phyloP scores from a whole-genome alignment of 2,888 invertebrate species.

The Agrochola macilenta region DNA sequence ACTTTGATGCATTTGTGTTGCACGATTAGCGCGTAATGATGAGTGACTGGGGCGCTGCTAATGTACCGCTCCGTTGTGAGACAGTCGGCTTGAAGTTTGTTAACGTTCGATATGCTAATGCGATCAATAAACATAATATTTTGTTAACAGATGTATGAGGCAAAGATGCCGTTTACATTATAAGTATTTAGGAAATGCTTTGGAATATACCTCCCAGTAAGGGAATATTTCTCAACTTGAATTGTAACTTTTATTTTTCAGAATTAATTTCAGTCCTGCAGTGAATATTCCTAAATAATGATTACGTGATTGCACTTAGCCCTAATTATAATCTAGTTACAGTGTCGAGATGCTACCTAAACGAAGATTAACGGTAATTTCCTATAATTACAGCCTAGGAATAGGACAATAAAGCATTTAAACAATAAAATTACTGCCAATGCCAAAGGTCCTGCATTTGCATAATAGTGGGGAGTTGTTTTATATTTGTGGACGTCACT shows the following conservation, averaged over 20 bases:
- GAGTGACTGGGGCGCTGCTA: conserved; percentile 12
- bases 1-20: conserved; percentile 47
- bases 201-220: not conserved
- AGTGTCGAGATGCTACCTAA: conserved; percentile 27
- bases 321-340: conserved; percentile 36
- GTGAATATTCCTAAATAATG: not conserved
- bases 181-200: conserved; percentile 9
- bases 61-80: not conserved
- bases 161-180: conserved; percentile 4
- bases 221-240: conserved; percentile 27
- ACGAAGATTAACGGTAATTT: conserved; percentile 35
- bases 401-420: conserved; percentile 47
- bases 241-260: conserved; percentile 11
- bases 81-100: not conserved
- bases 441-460: conserved; percentile 35
- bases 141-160: not conserved
- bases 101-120: conserved; percentile 4
- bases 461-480: conserved; percentile 36
- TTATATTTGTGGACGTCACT: conserved; percentile 28
- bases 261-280: not conserved
- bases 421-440: conserved; percentile 44
- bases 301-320: conserved; percentile 23
- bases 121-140: conserved; percentile 12
- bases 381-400: conserved; percentile 46
- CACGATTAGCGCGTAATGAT: conserved; percentile 25